Conservation (phyloP, 2,113 vertebrate genomes). For the Tamias sibiricus region DNA sequence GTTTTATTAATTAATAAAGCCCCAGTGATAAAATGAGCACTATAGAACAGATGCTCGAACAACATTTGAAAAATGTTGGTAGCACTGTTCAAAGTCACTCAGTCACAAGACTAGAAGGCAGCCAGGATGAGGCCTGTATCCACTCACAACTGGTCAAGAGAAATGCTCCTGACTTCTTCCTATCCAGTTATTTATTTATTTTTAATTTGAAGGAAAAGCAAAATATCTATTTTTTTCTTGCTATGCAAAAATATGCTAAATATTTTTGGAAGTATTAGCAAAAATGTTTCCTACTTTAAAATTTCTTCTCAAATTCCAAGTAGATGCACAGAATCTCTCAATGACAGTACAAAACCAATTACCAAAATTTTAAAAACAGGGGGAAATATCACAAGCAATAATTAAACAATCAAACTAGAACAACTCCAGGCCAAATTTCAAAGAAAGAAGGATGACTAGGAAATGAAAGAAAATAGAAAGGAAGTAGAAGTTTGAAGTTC, state of each 20-base stretch:
- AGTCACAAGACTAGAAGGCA: accelerated
- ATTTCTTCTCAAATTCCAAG: neutral
- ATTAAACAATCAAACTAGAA: neutral
- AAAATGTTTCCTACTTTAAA: neutral
- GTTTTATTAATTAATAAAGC: neutral
- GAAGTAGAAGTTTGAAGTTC: neutral
- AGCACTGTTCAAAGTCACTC: neutral
- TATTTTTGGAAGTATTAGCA: neutral
- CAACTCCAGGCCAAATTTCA: neutral
- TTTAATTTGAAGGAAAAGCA: neutral
- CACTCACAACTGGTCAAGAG: neutral
- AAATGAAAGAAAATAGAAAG: neutral
- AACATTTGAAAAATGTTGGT: neutral
- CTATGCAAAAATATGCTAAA: neutral
- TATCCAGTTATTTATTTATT: neutral
- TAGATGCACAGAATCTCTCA: neutral
- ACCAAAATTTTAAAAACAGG: neutral
- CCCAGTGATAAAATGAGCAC: neutral
- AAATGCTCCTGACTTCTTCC: neutral
- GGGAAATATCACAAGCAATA: neutral
- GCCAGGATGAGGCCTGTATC: neutral
- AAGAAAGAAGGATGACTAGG: neutral
- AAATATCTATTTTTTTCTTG: neutral
- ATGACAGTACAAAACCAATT: neutral
- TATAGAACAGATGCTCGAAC: neutral